Evolutionary conservation across 2,113 vertebrate genomes (phyloP), one percentile per base, ranked within the genome.

Genomic region (Aplodontia rufa): DNA sequence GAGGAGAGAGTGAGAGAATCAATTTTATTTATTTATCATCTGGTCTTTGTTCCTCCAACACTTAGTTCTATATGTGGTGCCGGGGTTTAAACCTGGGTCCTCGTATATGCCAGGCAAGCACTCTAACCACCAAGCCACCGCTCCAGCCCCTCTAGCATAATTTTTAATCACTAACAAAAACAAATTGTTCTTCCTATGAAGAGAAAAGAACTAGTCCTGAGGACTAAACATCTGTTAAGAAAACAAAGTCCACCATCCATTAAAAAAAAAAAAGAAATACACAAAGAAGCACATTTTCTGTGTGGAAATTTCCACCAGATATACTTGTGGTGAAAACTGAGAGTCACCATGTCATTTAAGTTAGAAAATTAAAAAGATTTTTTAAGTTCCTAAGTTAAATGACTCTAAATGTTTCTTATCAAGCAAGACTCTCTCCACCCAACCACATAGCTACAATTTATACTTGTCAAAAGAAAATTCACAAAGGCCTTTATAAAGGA

Each of bases 221-320:
- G 51, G n/a, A 75, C 58, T 26, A 93, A 93, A 95, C 40, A 53
- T 58, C 22, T 51, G 26, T 80, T 69, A 91, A 88, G 37, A 82
- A 72, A 91, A 94, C 42, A 79, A 95, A 91, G 58, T 64, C 89
- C 92, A n/a, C 4, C 14, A 37, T 51, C 45, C 24, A 20, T n/a
- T 82, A 85, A 93, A 84, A 64, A 45, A 91, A 82, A 86, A 85
- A 93, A 84, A 64, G 51, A 91, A 82, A 49, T 5, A 64, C 13
- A 35, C 75, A 87, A 89, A 94, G 87, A 92, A 14, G n/a, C 1
- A 35, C 62, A 81, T 89, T 90, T 95, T 72, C 80, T 42, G 2
- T 45, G 37, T 91, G 49, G 47, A 95, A 89, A 96, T 90, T 96
- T 97, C 81, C 89, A 94, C 47, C 40, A 81, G n/a, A 90, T 58